Evolutionary conservation across 2,113 vertebrate genomes (phyloP), one percentile per base, ranked within the genome.

Genomic region (Herpetotheres cachinnans): DNA sequence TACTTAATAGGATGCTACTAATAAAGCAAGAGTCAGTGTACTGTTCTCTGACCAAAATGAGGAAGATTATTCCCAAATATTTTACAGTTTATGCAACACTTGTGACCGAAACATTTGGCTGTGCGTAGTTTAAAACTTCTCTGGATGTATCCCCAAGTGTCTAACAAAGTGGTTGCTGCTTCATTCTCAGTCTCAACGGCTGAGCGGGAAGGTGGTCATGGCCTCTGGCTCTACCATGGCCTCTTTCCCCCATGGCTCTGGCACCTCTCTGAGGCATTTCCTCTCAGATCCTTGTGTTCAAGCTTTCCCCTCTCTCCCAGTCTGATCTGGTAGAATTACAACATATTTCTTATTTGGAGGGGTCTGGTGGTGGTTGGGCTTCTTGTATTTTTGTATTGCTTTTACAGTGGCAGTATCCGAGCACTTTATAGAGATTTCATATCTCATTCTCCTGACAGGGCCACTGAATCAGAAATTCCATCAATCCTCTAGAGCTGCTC

Each of bases 151-250:
- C 71, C n/a, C 27, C 16, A 59, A 13, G 29, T 3, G 6, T 11
- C 20, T 54, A 40, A 40, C 38, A 80, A 65, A 72, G 58, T 4
- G 3, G 40, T 49, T 1, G 0, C 46, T 50, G 50, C 65, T 65
- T 56, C 63, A 15, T 69, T 63, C 49, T 72, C 42, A 38, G 44
- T 30, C 65, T 59, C 2, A 0, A 20, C 38, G 59, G 58, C 52
- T n/a, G 65, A 78, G 71, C 1, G 0, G 40, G 49, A 34, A 26
- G 36, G 56, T 0, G 1, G 26, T 14, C 38, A 11, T 4, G 13
- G 38, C 21, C 49, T 47, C 34, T 54, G 11, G 15, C 44, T 27
- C 54, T 52, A 5, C 54, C 38, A 11, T 11, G 3, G 27, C 30
- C 52, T 46, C 16, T 21, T 32, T 69, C 20, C 49, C 12, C 16